A percentile compares a stretch with the other conserved stretches of the same genome.
phyloP scores from a whole-genome alignment of 2,888 invertebrate species.

The Macrophya alboannulata region DNA sequence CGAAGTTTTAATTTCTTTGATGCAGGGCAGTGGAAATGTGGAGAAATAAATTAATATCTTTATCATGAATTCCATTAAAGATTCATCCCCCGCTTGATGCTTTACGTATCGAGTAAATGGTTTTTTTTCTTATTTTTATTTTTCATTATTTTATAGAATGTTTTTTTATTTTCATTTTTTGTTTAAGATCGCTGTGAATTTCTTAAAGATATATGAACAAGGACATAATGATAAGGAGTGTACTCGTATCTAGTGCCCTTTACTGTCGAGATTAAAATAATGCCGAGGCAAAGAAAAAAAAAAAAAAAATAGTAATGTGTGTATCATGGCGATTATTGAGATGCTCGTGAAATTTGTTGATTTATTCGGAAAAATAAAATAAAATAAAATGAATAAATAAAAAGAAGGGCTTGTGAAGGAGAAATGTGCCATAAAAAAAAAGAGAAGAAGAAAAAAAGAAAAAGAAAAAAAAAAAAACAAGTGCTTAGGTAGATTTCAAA shows the following conservation, averaged over 20 bases:
- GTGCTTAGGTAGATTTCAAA: constrained; percentile 67
- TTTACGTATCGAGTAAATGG: neutral
- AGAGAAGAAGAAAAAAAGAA: constrained; percentile 62
- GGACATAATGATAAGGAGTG: constrained; percentile 3
- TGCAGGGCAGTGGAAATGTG: neutral
- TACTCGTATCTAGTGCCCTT: constrained; percentile 41
- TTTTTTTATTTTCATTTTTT: constrained; percentile 43
- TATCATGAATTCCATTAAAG: neutral
- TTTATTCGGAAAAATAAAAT: constrained; percentile 42
- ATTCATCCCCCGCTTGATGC: neutral
- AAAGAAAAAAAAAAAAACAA: constrained; percentile 62
- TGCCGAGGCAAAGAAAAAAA: neutral
- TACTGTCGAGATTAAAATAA: constrained; percentile 24
- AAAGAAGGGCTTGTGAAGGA: constrained; percentile 64
- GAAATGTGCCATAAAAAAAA: constrained; percentile 72
- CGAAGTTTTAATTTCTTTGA: neutral
- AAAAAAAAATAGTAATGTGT: neutral
- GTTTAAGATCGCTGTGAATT: neutral
- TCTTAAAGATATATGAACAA: neutral
- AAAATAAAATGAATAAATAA: neutral
- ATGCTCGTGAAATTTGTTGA: constrained; percentile 7
- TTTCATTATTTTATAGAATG: neutral
- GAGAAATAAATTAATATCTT: neutral
- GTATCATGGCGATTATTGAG: neutral
- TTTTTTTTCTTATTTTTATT: neutral